Evolutionary conservation across 2,888 invertebrate genomes (phyloP), one percentile per base, ranked within the genome.

Genomic region (Bembecia ichneumoniformis): DNA sequence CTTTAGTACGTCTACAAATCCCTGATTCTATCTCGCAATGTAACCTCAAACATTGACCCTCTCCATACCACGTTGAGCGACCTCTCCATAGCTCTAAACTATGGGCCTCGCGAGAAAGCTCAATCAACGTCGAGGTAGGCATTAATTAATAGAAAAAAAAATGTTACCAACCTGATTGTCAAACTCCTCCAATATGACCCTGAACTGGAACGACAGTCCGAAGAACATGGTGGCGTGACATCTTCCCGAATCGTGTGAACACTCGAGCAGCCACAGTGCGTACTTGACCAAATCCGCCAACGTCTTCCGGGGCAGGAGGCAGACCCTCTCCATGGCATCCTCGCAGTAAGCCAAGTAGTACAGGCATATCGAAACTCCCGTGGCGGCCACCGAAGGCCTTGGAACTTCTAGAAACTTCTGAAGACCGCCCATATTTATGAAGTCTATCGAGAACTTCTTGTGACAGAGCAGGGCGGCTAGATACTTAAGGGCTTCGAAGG

Each of bases 181-280:
- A 70, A 99, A 99, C 73, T 97, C 93, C 62, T 97, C 96, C 7
- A 99, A 84, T 65, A 99, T 96, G 1, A 96, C 92, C 62, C 95
- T 91, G 77, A 98, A 99, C 60, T 96, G 94, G 78, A 98, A 98
- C 5, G 96, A 95, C 47, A 97, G 90, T 0, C 96, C 95, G 75
- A 99, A 98, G 84, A 99, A 99, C 97, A 98, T 97, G 20, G 97
- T 96, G 2, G 98, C 97, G 80, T 99, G 97, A 68, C 98, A 97
- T 53, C 97, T 90, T n/a, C 98, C 98, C 0, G 98, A 98, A 84
- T 98, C 97, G 77, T 98, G 96, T 0, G 98, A 97, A 63, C 98
- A 96, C 69, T 98, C 98, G 47, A 99, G 78, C 44, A 99, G 88
- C 98, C 98, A 99, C 3, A 99, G 82, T 0, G 96, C 95, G 77